Conservation (phyloP, 2,888 invertebrate species). For the Pollenia angustigena region DNA sequence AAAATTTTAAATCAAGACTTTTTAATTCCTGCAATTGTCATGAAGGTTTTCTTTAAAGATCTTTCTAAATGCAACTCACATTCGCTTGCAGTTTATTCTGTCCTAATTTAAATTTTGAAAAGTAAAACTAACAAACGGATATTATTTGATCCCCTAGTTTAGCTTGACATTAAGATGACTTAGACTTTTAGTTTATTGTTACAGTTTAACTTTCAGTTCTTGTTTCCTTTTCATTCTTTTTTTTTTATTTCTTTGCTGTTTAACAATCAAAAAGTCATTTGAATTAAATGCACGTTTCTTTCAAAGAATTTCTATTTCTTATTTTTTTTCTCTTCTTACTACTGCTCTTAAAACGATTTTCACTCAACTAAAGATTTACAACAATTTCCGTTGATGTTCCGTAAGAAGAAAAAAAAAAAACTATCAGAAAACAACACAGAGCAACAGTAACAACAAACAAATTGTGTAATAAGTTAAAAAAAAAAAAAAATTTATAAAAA, state of each 20-base stretch:
- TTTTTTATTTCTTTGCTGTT: conserved; percentile 12
- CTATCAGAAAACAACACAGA: conserved; percentile 18
- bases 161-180: conserved; percentile 66
- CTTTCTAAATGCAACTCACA: neutral
- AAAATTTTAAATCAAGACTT: too few relatives aligned
- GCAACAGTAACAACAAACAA: conserved; percentile 42
- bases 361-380: conserved; percentile 62
- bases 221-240: conserved; percentile 12
- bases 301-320: conserved; percentile 30
- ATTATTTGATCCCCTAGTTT: conserved; percentile 37
- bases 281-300: conserved; percentile 67
- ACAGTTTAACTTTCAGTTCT: neutral
- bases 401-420: conserved; percentile 3
- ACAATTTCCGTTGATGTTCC: conserved; percentile 57
- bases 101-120: conserved; percentile 11
- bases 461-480: conserved; percentile 20
- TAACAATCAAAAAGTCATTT: conserved; percentile 70
- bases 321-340: neutral
- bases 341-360: conserved; percentile 57
- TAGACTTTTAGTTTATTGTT: conserved; percentile 55
- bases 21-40: too few relatives aligned
- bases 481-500: neutral
- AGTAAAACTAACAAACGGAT: neutral
- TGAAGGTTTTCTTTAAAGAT: too few relatives aligned
- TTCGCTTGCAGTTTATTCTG: neutral